A percentile compares a stretch with the other conserved stretches of the same genome.
These are phyloP conservation scores for Stenodema calcarata DNA, from an alignment of 2,888 invertebrate species.

Conservation along the genomic window DNA sequence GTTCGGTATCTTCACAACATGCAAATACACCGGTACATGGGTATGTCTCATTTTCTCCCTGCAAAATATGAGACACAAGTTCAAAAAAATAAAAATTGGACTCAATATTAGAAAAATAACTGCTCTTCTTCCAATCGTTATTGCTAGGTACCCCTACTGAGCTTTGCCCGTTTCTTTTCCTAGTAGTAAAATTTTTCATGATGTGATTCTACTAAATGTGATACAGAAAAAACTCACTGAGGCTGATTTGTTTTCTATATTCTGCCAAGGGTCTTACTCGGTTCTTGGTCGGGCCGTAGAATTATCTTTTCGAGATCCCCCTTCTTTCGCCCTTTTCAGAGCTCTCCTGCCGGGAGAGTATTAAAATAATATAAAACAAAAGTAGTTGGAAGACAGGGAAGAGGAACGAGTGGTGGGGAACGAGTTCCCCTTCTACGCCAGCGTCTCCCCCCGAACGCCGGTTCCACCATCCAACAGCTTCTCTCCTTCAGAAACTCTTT, in stretches of 20 bases:
- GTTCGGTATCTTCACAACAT: no score
- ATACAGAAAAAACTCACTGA: no score
- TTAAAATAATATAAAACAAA: conserved; percentile 25
- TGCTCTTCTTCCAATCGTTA: no score
- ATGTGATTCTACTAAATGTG: no score
- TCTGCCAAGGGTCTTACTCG: neutral
- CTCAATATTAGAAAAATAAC: no score
- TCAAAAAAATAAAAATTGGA: no score
- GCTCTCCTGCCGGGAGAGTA: neutral
- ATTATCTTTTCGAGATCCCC: neutral
- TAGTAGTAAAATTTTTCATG: no score
- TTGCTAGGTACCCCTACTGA: no score
- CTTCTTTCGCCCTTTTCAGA: neutral
- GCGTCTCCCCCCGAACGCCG: conserved; percentile 1
- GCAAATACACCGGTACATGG: no score
- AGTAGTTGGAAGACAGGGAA: conserved; percentile 15
- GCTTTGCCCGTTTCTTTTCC: no score
- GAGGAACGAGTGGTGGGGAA: neutral
- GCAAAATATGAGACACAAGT: no score
- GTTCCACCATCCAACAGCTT: conserved; percentile 10
- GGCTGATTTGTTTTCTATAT: neutral
- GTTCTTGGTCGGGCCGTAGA: neutral
- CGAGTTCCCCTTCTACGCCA: neutral
- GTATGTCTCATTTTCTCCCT: no score
- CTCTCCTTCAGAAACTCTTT: conserved; percentile 35